Base-by-base conservation (phyloP, 2,113 vertebrate genomes). In the Pedionomus torquatus region DNA sequence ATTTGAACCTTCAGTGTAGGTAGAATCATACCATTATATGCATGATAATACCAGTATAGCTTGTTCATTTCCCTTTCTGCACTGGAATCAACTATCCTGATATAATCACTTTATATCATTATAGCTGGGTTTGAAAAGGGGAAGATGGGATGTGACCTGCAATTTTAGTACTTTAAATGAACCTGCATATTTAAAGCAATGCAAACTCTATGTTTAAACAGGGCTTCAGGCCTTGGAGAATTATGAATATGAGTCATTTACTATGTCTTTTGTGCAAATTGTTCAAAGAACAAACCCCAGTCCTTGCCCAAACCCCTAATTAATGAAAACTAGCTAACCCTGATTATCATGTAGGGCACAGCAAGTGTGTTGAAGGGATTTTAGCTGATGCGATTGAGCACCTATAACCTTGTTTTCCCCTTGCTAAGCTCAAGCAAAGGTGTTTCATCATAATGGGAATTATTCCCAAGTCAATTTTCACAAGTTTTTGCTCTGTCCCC, bases 401-500 rank as follows among this genome's bases (percentile, higher is more conserved):
- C 88, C 85, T 87, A 63, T 86, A 94, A 95, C 95, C 94, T 96
- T 96, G 83, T 57, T 94, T 96, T 96, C 90, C 86, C 94, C 90
- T 95, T 97, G 90, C 83, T 1, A 0, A 89, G 72, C 77, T 90
- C 69, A 75, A 90, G 83, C 46, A 96, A 97, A 96, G 86, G 88
- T 97, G 89, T 95, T 96, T 93, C 92, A 93, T 96, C 92, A 84
- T 68, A 89, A 94, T 57, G 61, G 77, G 86, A 93, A 84, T 94
- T 93, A 95, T 94, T 96, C 92, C 85, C 95, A 80, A 90, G 83
- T 75, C 90, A 95, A 87, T 96, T 92, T 97, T 96, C 92, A 89
- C 92, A 84, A 83, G 61, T 72, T 94, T 96, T 96, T 91, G 6
- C 75, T 80, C 83, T 69, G 49, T 76, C 18, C 48, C 17, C 28